These are phyloP conservation scores for Buteo buteo DNA, from an alignment of 2,113 vertebrate genomes.

Conservation along the genomic window DNA sequence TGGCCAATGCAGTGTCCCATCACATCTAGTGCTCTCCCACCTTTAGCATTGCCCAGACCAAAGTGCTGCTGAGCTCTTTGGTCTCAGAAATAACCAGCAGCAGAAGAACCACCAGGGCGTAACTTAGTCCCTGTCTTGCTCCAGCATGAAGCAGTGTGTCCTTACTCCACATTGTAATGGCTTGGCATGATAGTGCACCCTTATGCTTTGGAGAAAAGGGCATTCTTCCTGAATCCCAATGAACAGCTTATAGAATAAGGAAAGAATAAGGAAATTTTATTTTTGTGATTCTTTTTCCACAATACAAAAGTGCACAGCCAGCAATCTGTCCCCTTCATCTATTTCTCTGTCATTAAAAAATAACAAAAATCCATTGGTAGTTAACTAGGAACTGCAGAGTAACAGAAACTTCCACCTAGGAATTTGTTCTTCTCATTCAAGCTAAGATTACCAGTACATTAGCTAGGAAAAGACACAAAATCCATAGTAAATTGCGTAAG, in stretches of 20 bases:
- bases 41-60: neutral
- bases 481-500: neutral
- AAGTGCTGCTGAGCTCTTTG: neutral
- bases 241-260: neutral
- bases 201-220: neutral
- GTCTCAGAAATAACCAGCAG: neutral
- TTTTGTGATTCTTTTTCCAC: neutral
- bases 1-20: neutral
- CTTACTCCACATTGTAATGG: neutral
- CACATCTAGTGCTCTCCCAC: neutral
- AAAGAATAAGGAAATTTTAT: neutral
- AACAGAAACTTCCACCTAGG: neutral
- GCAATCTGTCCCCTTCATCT: neutral
- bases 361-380: neutral
- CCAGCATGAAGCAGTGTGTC: neutral
- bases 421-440: neutral
- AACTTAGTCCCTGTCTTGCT: neutral
- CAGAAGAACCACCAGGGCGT: neutral
- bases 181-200: neutral
- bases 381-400: neutral
- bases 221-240: neutral
- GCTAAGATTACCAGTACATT: neutral
- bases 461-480: neutral
- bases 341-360: neutral
- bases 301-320: neutral